Percentiles rank a stretch among this genome's conserved stretches.
Conservation (phyloP, 2,888 invertebrate genomes). For the Hypselothyrea guttata region DNA sequence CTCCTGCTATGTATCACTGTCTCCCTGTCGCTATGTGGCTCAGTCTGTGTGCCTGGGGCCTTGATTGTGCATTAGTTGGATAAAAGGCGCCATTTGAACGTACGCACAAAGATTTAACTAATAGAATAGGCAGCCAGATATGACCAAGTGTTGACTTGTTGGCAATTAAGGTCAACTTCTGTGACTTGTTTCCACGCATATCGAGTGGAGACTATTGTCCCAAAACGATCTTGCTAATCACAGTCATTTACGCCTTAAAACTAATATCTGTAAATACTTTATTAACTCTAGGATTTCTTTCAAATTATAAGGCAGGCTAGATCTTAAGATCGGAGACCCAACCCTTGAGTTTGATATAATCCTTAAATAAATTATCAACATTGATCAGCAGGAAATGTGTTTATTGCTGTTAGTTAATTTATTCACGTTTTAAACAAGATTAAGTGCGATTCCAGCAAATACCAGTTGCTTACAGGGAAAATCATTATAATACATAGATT, state of each 20-base stretch:
- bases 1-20: slow-evolving; percentile 11
- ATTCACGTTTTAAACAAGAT: no score
- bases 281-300: no score
- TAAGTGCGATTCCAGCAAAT: no score
- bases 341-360: no score
- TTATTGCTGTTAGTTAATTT: no score
- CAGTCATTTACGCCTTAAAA: background rate
- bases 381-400: no score
- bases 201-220: slow-evolving; percentile 19
- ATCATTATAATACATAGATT: no score
- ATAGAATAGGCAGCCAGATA: slow-evolving; percentile 62
- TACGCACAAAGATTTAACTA: slow-evolving; percentile 31
- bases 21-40: slow-evolving; percentile 13
- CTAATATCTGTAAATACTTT: no score
- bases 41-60: slow-evolving; percentile 56
- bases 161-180: slow-evolving; percentile 69
- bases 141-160: slow-evolving; percentile 68
- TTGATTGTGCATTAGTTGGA: slow-evolving; percentile 73
- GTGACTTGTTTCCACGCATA: slow-evolving; percentile 13
- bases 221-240: slow-evolving; percentile 15
- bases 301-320: background rate
- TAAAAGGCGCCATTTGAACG: slow-evolving; percentile 53
- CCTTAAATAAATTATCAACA: no score
- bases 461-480: no score
- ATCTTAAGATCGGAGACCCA: no score